These are phyloP conservation scores for Axis porcinus DNA, from an alignment of 2,113 vertebrate species.

Conservation along the genomic window DNA sequence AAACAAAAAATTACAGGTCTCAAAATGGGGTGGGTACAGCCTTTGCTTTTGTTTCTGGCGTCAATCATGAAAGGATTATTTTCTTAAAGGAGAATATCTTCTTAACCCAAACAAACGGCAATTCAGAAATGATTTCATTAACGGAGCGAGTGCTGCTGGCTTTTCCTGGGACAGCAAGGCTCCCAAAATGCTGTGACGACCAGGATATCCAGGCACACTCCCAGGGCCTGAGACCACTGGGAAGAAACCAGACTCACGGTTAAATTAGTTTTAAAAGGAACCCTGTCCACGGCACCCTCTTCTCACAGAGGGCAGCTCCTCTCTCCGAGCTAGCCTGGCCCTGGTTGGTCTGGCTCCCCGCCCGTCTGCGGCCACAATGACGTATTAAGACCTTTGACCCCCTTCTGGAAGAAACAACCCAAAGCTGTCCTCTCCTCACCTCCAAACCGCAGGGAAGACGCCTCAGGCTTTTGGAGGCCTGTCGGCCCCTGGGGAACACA, in stretches of 20 bases:
- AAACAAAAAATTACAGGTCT: background rate
- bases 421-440: background rate
- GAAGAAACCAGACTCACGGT: background rate
- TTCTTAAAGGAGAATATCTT: slow-evolving; percentile 17
- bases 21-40: background rate
- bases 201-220: background rate
- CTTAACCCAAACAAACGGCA: background rate
- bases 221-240: background rate
- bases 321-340: background rate
- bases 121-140: background rate
- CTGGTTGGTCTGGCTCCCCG: accelerated
- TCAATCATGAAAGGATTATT: slow-evolving; percentile 48
- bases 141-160: background rate
- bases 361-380: accelerated
- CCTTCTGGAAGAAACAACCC: background rate
- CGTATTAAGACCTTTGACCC: background rate
- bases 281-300: background rate
- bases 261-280: background rate
- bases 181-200: background rate
- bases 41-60: background rate
- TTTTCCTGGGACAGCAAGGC: background rate
- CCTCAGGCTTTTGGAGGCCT: background rate
- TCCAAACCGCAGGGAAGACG: background rate
- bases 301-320: background rate
- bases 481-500: background rate